Evolutionary conservation across 2,113 vertebrate genomes (phyloP).

Genomic region (Fulica atra): DNA sequence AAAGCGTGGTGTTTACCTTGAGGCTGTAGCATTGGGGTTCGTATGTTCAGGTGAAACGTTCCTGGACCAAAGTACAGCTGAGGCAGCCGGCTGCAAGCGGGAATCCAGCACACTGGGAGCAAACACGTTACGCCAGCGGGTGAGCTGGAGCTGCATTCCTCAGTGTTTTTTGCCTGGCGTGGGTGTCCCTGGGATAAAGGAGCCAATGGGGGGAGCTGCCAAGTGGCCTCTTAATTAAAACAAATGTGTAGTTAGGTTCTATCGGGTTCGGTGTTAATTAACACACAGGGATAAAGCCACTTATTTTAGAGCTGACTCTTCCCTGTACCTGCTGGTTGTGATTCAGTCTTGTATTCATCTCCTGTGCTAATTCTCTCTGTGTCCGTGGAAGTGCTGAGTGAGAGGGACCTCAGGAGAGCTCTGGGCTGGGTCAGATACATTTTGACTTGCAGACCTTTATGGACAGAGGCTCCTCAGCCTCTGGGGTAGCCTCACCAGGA

Average conservation of each 20-base stretch:
- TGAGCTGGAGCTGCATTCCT: conserved; percentile 55
- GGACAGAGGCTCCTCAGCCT: neutral
- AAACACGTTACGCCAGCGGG: conserved; percentile 37
- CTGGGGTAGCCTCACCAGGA: too few relatives aligned
- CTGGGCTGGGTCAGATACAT: neutral
- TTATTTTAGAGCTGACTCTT: neutral
- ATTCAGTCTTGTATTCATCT: neutral
- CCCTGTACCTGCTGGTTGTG: neutral
- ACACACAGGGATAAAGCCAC: neutral
- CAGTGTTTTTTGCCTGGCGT: neutral
- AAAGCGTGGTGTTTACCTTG: conserved; percentile 10
- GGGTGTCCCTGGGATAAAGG: neutral
- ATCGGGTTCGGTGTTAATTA: neutral
- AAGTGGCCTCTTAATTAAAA: neutral
- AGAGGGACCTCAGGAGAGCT: neutral
- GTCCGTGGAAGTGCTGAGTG: neutral
- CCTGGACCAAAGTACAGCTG: conserved; percentile 51
- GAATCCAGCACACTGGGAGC: neutral
- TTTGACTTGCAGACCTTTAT: neutral
- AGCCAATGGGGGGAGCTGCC: neutral
- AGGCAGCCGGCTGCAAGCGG: neutral
- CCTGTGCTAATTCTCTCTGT: neutral
- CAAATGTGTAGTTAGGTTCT: neutral
- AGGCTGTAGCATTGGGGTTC: neutral
- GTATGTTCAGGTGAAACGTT: conserved; percentile 35